phyloP scores from a whole-genome alignment of 1,140 invertebrate species.

The Scaptomyza hsui region DNA sequence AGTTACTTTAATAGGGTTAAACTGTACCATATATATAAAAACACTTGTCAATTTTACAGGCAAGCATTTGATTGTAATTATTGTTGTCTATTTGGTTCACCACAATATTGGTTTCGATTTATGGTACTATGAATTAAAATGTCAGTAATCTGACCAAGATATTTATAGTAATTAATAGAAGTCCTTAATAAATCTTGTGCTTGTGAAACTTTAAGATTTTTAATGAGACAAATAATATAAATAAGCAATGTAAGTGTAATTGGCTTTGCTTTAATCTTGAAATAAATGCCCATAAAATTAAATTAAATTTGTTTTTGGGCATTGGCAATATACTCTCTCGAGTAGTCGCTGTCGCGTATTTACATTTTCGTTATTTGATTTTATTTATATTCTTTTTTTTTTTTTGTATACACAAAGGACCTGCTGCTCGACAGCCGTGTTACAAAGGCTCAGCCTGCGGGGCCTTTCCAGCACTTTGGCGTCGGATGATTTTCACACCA shows the following conservation, averaged over 20 bases:
- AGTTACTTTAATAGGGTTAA: too few relatives aligned
- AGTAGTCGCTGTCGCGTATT: constrained; percentile 25
- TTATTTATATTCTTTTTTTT: too few relatives aligned
- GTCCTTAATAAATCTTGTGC: too few relatives aligned
- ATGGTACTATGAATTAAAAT: neutral
- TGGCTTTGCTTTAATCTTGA: neutral
- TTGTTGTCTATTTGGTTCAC: too few relatives aligned
- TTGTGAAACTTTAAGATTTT: too few relatives aligned
- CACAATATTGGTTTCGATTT: too few relatives aligned
- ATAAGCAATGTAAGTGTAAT: neutral
- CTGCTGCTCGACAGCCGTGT: neutral
- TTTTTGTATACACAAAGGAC: constrained; percentile 24
- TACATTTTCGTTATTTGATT: constrained; percentile 32
- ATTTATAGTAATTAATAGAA: too few relatives aligned
- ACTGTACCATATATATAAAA: too few relatives aligned
- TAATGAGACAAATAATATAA: neutral
- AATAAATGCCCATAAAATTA: constrained; percentile 2
- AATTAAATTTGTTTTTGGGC: constrained; percentile 2
- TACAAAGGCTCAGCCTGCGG: constrained; percentile 21
- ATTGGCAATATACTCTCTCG: constrained; percentile 5
- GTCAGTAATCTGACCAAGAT: too few relatives aligned
- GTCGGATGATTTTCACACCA: constrained; percentile 20
- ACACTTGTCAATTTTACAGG: too few relatives aligned
- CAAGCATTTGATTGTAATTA: too few relatives aligned
- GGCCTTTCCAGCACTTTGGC: neutral